Percentiles rank a stretch among this genome's conserved stretches.
Conservation (phyloP, 1,140 invertebrate species). For the Hypsibius dujardini region DNA sequence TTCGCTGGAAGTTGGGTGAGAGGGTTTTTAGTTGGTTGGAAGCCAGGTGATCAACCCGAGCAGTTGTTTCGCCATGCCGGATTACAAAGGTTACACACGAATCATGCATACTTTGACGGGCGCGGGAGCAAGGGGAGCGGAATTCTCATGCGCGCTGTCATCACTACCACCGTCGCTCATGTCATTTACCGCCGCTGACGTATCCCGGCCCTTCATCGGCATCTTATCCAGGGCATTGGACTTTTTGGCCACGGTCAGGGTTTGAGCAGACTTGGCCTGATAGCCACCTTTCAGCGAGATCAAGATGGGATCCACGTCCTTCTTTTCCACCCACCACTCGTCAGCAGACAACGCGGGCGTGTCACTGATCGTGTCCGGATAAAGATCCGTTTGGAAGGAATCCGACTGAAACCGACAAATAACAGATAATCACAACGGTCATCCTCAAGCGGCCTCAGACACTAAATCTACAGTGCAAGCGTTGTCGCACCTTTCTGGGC, state of each 20-base stretch:
- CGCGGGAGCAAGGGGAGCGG: no score
- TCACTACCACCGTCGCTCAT: neutral
- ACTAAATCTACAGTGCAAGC: no score
- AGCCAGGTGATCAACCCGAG: no score
- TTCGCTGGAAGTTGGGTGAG: no score
- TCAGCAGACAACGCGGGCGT: slow-evolving; percentile 69
- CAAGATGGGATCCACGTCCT: slow-evolving; percentile 66
- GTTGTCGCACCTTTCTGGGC: slow-evolving; percentile 30
- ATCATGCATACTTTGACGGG: neutral
- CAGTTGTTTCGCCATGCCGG: no score
- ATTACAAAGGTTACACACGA: neutral
- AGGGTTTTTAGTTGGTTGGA: no score
- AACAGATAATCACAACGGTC: neutral
- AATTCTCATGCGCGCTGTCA: no score
- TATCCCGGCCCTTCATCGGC: slow-evolving; percentile 27
- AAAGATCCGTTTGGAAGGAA: slow-evolving; percentile 94
- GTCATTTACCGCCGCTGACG: slow-evolving; percentile 21
- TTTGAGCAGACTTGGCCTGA: slow-evolving; percentile 26
- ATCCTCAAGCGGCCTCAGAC: no score
- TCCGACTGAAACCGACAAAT: slow-evolving; percentile 51
- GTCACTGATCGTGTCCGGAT: slow-evolving; percentile 86
- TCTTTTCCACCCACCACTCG: slow-evolving; percentile 66
- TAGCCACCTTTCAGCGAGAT: slow-evolving; percentile 39
- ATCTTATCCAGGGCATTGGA: slow-evolving; percentile 49
- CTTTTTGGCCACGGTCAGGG: slow-evolving; percentile 44